A percentile compares a stretch with the other conserved stretches of the same genome.
Conservation (phyloP, 2,888 invertebrate genomes). For the Drosophila acutilabella region DNA sequence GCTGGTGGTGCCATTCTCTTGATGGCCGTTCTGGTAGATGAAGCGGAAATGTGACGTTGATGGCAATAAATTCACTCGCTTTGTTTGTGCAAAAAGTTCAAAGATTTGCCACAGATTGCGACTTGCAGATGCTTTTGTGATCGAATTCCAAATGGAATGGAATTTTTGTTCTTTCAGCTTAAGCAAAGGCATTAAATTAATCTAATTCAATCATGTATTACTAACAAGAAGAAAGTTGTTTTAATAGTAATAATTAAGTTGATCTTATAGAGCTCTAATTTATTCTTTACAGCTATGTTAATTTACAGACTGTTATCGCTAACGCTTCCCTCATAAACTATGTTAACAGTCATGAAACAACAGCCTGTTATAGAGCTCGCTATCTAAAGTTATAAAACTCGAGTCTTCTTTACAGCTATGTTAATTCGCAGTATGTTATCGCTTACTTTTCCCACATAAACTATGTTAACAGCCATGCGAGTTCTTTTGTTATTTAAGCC, state of each 20-base stretch:
- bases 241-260: not conserved
- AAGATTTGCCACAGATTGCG: conserved; percentile 53
- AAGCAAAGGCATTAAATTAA: not conserved
- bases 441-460: too few species aligned
- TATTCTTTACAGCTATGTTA: too few species aligned
- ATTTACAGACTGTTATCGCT: too few species aligned
- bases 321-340: too few species aligned
- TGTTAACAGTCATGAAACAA: too few species aligned
- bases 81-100: conserved; percentile 72
- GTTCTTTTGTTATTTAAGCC: not conserved
- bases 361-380: too few species aligned
- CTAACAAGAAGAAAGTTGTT: conserved; percentile 5
- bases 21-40: conserved; percentile 82
- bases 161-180: not conserved
- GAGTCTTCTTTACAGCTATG: too few species aligned
- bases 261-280: too few species aligned
- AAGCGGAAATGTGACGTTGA: conserved; percentile 82
- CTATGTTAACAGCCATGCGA: not conserved
- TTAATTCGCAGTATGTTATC: too few species aligned
- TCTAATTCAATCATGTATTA: not conserved
- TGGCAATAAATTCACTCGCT: conserved; percentile 74
- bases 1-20: conserved; percentile 55
- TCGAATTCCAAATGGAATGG: conserved; percentile 25
- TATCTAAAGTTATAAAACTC: too few species aligned
- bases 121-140: conserved; percentile 24